phyloP scores from a whole-genome alignment of 2,113 vertebrate genomes.

The Mirza zaza region DNA sequence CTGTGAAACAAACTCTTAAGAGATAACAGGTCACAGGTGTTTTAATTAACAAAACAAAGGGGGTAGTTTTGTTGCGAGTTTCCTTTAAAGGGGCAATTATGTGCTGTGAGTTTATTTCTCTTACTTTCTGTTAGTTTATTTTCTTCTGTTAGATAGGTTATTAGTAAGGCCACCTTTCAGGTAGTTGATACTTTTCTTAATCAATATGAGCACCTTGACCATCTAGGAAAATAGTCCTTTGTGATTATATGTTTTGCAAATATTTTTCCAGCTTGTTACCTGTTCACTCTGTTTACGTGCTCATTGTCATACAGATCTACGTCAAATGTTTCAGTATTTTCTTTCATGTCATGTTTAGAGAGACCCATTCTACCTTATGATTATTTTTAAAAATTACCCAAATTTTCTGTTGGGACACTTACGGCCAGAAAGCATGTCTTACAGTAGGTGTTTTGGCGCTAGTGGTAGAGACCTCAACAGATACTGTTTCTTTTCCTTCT shows the following conservation, averaged over 20 bases:
- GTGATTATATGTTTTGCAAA: not conserved
- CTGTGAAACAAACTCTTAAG: no score
- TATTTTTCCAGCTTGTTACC: not conserved
- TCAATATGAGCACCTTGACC: not conserved
- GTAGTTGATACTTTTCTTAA: not conserved
- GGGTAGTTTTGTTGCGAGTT: no score
- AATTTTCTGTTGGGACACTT: not conserved
- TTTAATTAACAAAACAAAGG: no score
- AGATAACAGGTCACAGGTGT: no score
- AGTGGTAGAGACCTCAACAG: not conserved
- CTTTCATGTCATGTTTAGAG: not conserved
- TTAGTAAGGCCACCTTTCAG: no score
- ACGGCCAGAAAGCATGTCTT: not conserved
- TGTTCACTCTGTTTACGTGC: not conserved
- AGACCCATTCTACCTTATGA: not conserved
- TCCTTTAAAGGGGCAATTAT: no score
- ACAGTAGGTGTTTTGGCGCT: not conserved
- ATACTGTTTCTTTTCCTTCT: not conserved
- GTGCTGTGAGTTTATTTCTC: no score
- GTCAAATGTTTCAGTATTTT: not conserved
- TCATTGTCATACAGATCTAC: not conserved
- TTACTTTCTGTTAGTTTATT: no score
- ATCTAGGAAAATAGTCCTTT: not conserved
- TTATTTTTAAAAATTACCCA: not conserved
- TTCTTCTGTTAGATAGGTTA: no score